Percentiles rank a stretch among this genome's conserved stretches.
These are phyloP conservation scores for Pachycephala philippinensis DNA, from an alignment of 2,113 vertebrate genomes.

Conservation along the genomic window DNA sequence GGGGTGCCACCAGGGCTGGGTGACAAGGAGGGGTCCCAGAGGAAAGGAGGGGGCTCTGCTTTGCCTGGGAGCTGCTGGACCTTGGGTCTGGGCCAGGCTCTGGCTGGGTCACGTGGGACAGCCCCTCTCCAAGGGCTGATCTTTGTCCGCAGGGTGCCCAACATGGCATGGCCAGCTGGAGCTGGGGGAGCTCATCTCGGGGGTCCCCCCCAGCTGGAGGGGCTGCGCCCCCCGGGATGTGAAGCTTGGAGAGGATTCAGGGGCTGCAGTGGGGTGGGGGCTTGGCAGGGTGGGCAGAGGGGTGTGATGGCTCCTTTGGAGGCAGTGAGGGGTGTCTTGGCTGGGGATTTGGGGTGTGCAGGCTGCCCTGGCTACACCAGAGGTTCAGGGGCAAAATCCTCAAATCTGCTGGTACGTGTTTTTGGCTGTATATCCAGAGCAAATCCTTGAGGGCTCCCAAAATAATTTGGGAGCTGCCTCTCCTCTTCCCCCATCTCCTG, in stretches of 20 bases:
- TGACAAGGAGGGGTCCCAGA: neutral
- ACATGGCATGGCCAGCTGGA: accelerated
- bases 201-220: too few relatives aligned
- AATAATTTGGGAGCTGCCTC: neutral
- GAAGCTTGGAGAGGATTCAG: accelerated
- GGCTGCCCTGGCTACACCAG: neutral
- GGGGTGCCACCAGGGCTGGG: neutral
- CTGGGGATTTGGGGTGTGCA: neutral
- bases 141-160: neutral
- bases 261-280: accelerated
- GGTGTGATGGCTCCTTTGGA: accelerated
- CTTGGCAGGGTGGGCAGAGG: neutral
- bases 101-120: neutral
- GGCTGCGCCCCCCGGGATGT: too few relatives aligned
- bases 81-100: neutral
- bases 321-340: neutral
- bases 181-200: accelerated
- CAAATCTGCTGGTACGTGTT: accelerated
- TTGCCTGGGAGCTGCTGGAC: neutral
- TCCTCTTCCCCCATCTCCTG: neutral
- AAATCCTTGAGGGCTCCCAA: neutral
- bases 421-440: accelerated
- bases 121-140: neutral
- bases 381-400: neutral
- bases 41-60: neutral